A percentile compares a stretch with the other conserved stretches of the same genome.
These are phyloP conservation scores for Pollachius pollachius DNA, from an alignment of 2,113 vertebrate species.

Conservation along the genomic window DNA sequence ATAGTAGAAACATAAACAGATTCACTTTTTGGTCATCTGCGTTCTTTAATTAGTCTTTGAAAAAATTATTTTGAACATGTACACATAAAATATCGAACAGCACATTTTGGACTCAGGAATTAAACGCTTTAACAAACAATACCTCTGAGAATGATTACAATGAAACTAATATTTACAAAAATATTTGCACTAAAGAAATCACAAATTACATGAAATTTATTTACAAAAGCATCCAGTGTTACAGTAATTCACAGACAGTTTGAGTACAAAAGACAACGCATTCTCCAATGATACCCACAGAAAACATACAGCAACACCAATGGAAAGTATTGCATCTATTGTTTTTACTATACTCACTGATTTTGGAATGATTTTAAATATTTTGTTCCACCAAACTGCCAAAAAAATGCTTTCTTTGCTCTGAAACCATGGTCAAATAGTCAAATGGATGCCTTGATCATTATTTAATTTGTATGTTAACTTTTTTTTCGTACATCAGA, in stretches of 20 bases:
- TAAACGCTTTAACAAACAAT: slow-evolving; percentile 42
- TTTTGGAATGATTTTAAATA: slow-evolving; percentile 18
- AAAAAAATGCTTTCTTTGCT: slow-evolving; percentile 2
- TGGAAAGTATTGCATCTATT: slow-evolving; percentile 1
- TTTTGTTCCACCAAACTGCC: slow-evolving; percentile 2
- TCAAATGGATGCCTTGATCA: slow-evolving; percentile 22
- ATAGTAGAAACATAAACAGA: background rate
- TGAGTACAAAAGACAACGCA: slow-evolving; percentile 54
- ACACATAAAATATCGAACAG: slow-evolving; percentile 63
- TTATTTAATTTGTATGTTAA: slow-evolving; percentile 34
- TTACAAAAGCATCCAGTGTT: slow-evolving; percentile 51
- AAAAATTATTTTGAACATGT: slow-evolving; percentile 60
- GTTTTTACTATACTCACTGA: background rate
- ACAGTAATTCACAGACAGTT: slow-evolving; percentile 41
- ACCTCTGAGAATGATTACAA: slow-evolving; percentile 43
- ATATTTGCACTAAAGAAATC: slow-evolving; percentile 50
- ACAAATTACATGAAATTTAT: slow-evolving; percentile 63
- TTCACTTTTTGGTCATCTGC: slow-evolving; percentile 28
- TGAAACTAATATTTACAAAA: slow-evolving; percentile 55
- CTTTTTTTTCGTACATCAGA: slow-evolving; percentile 22
- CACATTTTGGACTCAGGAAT: slow-evolving; percentile 38
- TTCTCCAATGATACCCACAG: slow-evolving; percentile 50
- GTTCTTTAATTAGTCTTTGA: slow-evolving; percentile 66
- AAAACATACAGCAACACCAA: slow-evolving; percentile 35
- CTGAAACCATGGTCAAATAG: slow-evolving; percentile 11